Percentiles rank a stretch among this genome's conserved stretches.
Evolutionary conservation across 2,113 vertebrate genomes (phyloP).

Genomic region (Eurystomus gularis): DNA sequence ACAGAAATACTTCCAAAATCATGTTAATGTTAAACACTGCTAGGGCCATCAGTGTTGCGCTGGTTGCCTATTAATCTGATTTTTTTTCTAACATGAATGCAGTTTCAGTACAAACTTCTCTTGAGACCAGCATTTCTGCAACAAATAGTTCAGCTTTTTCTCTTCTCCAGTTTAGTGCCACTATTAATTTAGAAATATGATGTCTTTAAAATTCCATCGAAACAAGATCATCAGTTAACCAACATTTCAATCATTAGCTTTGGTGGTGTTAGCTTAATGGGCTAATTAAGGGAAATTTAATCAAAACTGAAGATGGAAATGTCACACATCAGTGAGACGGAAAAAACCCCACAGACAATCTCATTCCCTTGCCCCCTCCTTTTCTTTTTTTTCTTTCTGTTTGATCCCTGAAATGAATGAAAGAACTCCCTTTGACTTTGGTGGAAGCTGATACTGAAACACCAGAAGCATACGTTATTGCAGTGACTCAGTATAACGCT

Average conservation of each 20-base stretch:
- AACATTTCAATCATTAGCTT: constrained; percentile 53
- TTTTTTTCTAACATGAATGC: neutral
- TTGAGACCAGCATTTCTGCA: constrained; percentile 26
- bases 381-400: neutral
- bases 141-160: constrained; percentile 40
- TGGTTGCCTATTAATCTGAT: neutral
- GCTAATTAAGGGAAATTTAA: constrained; percentile 59
- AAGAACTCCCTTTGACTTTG: neutral
- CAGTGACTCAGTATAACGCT: neutral
- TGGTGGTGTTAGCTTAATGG: constrained; percentile 50
- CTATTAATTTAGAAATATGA: constrained; percentile 51
- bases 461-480: neutral
- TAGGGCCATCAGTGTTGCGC: neutral
- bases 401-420: constrained; percentile 7
- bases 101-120: neutral
- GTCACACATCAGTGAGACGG: constrained; percentile 25
- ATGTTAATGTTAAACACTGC: neutral
- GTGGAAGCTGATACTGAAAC: neutral
- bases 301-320: constrained; percentile 57
- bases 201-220: constrained; percentile 46
- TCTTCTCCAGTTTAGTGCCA: constrained; percentile 34
- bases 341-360: neutral
- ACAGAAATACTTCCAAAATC: neutral
- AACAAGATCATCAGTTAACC: constrained; percentile 50
- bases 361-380: neutral